Conservation (phyloP, 2,113 vertebrate species). For the Taxidea taxus region DNA sequence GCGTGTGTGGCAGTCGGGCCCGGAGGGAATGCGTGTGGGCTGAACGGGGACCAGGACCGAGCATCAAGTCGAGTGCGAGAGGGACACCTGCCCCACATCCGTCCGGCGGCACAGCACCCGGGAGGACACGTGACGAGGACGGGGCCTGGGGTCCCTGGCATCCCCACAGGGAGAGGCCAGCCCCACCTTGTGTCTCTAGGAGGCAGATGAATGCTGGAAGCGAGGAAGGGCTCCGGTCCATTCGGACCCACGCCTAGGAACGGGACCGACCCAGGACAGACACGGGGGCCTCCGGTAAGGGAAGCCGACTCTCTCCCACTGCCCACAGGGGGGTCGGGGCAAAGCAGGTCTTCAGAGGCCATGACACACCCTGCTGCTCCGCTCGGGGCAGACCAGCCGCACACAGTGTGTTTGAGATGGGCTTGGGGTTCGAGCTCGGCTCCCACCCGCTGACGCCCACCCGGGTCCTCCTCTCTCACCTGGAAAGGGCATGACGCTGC, state of each 20-base stretch:
- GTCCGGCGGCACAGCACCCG: rapidly evolving
- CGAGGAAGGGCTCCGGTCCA: no score
- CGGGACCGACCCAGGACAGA: not conserved
- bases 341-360: rapidly evolving
- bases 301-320: not conserved
- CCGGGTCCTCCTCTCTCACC: rapidly evolving
- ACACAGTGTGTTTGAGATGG: rapidly evolving
- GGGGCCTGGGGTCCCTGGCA: no score
- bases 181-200: not conserved
- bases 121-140: rapidly evolving
- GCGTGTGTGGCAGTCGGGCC: no score
- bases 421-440: not conserved
- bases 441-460: rapidly evolving
- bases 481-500: rapidly evolving
- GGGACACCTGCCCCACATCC: rapidly evolving
- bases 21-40: not conserved
- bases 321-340: not conserved
- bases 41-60: no score
- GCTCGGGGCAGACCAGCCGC: rapidly evolving
- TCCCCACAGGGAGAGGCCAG: no score
- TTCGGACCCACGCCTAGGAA: not conserved
- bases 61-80: not conserved
- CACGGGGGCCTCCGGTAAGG: rapidly evolving
- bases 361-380: rapidly evolving
- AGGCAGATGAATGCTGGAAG: no score